Evolutionary conservation across 2,113 vertebrate species (phyloP), one percentile per base, ranked within the genome.

Genomic region (Sylvia atricapilla): DNA sequence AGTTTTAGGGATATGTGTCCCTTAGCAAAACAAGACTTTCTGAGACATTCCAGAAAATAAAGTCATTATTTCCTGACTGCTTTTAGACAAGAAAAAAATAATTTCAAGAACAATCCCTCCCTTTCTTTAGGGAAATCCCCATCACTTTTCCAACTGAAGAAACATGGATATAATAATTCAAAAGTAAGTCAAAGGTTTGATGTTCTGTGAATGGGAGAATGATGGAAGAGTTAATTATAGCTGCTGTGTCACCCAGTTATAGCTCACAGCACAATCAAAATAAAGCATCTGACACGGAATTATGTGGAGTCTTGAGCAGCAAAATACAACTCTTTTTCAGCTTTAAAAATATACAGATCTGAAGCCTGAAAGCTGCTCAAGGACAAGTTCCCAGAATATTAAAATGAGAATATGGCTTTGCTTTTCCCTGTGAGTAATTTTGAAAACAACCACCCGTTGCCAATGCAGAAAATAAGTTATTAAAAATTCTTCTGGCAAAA

Each of bases 151-250:
- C 78, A 69, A 9, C 0, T 76, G 84, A 82, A 95, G 74, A 82
- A 94, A 94, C 11, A 6, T 44, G 44, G 84, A 93, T 78, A 41
- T 76, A 74, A 91, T 83, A 90, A 94, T 63, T 95, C 87, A 70
- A 81, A 89, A 94, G 56, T 85, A 84, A 90, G 94, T 83, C 87
- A 89, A 91, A 95, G 85, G 88, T 91, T 96, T 93, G 79, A 72
- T 83, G 33, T 60, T 89, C 68, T 72, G 76, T 83, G 93, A 94
- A 74, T 50, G 80, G 91, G 69, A 81, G 82, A 75, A 87, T 89
- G 93, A 96, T 93, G 89, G 90, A 94, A 81, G 90, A 95, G 94
- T 95, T 96, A 94, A 95, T 96, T 93, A 86, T 67, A 96, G 96
- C 70, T 91, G 91, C 93, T 62, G 30, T 88, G 93, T 77, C 93